Evolutionary conservation across 1,140 invertebrate genomes (phyloP), one percentile per base, ranked within the genome.

Genomic region (Patella vulgata): DNA sequence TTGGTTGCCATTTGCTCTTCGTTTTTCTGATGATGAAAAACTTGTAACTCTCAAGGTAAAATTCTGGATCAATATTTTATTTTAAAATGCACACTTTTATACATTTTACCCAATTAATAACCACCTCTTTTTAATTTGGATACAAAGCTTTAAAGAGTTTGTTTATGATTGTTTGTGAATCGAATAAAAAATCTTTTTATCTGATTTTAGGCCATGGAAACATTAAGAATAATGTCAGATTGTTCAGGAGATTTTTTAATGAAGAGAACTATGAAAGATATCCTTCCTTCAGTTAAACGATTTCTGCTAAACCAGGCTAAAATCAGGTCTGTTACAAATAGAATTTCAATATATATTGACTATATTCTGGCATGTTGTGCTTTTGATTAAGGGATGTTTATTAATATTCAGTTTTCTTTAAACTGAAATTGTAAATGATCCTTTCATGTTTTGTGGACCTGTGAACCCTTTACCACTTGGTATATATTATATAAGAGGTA

Each of bases 1-100:
- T 28, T 82, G 80, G 80, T 36, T 63, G 17, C 64, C 77, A 31
- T 79, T 79, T 52, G 56, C 64, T 51, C 60, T 69, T 14, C 70
- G 78, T 53, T 80, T 82, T 68, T 42, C 55, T 28, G 80, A 82
- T 66, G 63, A 70, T 28, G 77, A 82, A 48, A 78, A 76, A 42
- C 25, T 80, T 23, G 73, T 82, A 19, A 71, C 66, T 19, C 75
- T 74, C 17, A 79, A 76, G 70, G 79, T 78, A 63, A 5, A 36
- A 14, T 36, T n/a, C n/a, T n/a, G n/a, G n/a, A n/a, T n/a, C 39
- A 27, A 2, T 33, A 25, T 12, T 39, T 31, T 9, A 25, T 54
- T 19, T n/a, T n/a, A n/a, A n/a, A n/a, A n/a, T n/a, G n/a, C n/a
- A n/a, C n/a, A n/a, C n/a, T n/a, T n/a, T n/a, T n/a, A n/a, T n/a